A percentile compares a stretch with the other conserved stretches of the same genome.
Evolutionary conservation across 1,140 invertebrate genomes (phyloP).

Genomic region (Zaprionus africanus): DNA sequence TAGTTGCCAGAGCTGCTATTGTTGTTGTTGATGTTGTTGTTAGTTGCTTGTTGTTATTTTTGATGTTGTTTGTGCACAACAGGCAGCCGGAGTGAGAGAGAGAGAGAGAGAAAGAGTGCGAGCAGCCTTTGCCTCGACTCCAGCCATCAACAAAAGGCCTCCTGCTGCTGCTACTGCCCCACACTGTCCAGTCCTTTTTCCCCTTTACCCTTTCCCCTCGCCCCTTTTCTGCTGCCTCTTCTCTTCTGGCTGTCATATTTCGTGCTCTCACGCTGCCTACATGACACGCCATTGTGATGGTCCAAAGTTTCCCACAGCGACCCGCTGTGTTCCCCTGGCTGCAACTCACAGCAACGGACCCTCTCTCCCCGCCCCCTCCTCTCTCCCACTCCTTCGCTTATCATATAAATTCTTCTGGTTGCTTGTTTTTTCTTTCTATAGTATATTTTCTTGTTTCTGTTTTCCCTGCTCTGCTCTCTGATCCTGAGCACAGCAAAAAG

Average conservation of each 20-base stretch:
- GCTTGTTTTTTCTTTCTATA: slow-evolving; percentile 54
- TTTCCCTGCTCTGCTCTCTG: slow-evolving; percentile 49
- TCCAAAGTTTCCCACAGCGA: slow-evolving; percentile 56
- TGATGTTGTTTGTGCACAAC: slow-evolving; percentile 75
- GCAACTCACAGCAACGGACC: slow-evolving; percentile 60
- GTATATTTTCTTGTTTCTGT: slow-evolving; percentile 12
- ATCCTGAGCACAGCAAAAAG: slow-evolving; percentile 70
- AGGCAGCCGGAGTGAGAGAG: neutral
- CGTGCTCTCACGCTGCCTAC: slow-evolving; percentile 58
- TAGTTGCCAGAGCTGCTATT: slow-evolving; percentile 51
- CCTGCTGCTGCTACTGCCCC: slow-evolving; percentile 50
- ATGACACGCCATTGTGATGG: slow-evolving; percentile 58
- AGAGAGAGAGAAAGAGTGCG: neutral
- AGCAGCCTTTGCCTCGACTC: slow-evolving; percentile 22
- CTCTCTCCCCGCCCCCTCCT: too few relatives aligned
- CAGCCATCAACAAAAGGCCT: slow-evolving; percentile 66
- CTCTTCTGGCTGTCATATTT: slow-evolving; percentile 71
- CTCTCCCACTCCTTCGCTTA: slow-evolving; percentile 39
- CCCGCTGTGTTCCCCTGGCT: slow-evolving; percentile 54
- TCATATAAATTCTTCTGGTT: slow-evolving; percentile 77
- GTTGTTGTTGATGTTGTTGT: slow-evolving; percentile 42
- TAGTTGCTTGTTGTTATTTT: slow-evolving; percentile 78
- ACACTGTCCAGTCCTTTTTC: neutral
- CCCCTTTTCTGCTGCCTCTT: neutral
- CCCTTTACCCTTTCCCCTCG: neutral